Conservation (phyloP, 2,888 invertebrate genomes). For the Drosophila meridiana region DNA sequence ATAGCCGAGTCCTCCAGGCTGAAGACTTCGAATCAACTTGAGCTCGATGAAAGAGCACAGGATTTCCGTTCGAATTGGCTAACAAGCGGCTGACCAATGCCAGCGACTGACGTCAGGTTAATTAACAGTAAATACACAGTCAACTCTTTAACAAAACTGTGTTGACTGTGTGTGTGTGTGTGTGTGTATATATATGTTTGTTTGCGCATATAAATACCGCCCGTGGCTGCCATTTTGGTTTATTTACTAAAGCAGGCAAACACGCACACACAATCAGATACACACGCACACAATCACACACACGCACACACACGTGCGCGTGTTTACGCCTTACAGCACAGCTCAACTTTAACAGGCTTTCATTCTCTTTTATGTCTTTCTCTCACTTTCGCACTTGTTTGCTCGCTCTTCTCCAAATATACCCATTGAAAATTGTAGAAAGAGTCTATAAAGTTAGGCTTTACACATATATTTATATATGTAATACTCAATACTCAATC, state of each 20-base stretch:
- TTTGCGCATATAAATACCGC: constrained; percentile 11
- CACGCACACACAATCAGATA: constrained; percentile 58
- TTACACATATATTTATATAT: background rate
- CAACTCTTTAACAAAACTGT: constrained; percentile 46
- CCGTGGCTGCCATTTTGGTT: constrained; percentile 46
- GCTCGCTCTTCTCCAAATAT: background rate
- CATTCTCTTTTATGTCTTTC: constrained; percentile 23
- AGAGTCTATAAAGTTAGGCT: background rate
- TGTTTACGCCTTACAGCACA: constrained; percentile 40
- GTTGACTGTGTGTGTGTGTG: background rate
- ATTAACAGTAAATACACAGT: constrained; percentile 57
- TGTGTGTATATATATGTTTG: background rate
- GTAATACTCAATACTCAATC: background rate
- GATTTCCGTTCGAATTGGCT: constrained; percentile 47
- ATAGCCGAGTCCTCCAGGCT: constrained; percentile 26
- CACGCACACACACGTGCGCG: constrained; percentile 64
- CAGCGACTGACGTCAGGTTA: constrained; percentile 65
- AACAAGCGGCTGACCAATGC: constrained; percentile 20
- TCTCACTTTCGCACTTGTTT: constrained; percentile 12
- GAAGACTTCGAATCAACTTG: background rate
- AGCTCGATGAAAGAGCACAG: constrained; percentile 2
- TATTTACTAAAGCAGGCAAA: constrained; percentile 43
- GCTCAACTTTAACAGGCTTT: constrained; percentile 38
- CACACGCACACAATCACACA: constrained; percentile 31
- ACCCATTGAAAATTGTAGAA: background rate